Conservation (phyloP, 2,113 vertebrate genomes). For the Gracilinanus agilis region DNA sequence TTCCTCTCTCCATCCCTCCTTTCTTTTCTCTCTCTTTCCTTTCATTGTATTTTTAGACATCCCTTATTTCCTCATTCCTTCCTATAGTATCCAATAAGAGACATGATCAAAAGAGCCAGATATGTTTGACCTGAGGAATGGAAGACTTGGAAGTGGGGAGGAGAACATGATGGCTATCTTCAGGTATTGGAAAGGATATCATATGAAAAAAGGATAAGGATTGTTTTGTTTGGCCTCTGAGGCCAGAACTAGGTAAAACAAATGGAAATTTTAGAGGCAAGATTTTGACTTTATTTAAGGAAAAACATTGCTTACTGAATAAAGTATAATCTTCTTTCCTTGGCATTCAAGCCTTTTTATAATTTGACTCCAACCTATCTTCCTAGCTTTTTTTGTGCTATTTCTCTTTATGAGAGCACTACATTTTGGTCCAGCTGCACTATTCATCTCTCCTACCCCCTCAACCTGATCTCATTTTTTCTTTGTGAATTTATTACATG, state of each 20-base stretch:
- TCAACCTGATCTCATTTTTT: neutral
- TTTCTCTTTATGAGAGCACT: neutral
- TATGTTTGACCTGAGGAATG: neutral
- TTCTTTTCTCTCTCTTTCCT: no score
- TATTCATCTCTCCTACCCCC: neutral
- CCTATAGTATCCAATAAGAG: neutral
- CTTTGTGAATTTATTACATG: neutral
- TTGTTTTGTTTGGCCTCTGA: no score
- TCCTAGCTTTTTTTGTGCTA: neutral
- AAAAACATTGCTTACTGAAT: neutral
- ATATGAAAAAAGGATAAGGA: no score
- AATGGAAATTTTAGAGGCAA: no score
- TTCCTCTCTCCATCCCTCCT: no score
- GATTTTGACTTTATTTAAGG: no score
- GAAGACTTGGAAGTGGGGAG: neutral
- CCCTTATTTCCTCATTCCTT: neutral
- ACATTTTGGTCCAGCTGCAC: neutral
- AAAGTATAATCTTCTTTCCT: neutral
- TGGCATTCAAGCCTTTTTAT: neutral
- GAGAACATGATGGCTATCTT: neutral
- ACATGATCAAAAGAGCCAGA: neutral
- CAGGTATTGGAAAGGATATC: neutral
- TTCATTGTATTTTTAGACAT: no score
- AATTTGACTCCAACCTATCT: neutral
- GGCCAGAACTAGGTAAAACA: no score